Conservation (phyloP, 2,888 invertebrate genomes). For the Drosophila setosimentum region DNA sequence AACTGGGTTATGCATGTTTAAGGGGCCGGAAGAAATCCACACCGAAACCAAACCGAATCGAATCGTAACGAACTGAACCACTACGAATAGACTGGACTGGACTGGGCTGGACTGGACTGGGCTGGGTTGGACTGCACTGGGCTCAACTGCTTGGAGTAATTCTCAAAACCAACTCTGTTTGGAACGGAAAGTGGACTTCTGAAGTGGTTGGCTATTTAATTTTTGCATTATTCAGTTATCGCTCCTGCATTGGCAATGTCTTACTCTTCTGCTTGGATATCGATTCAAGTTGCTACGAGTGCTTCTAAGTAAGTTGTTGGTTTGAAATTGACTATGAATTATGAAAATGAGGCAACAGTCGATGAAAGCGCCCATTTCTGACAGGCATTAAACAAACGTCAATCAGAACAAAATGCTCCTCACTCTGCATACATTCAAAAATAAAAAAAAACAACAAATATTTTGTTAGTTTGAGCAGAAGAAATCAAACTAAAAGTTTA, state of each 20-base stretch:
- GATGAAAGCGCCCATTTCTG: neutral
- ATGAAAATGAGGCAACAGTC: constrained; percentile 5
- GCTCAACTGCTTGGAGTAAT: neutral
- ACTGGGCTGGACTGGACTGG: neutral
- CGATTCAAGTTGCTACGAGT: constrained; percentile 6
- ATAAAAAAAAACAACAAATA: too few species aligned
- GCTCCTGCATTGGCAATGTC: neutral
- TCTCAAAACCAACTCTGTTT: neutral
- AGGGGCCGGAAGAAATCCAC: neutral
- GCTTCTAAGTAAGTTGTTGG: neutral
- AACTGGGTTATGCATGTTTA: constrained; percentile 10
- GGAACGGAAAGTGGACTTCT: neutral
- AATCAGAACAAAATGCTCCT: neutral
- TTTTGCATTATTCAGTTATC: constrained; percentile 32
- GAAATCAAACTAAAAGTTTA: neutral
- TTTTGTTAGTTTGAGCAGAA: too few species aligned
- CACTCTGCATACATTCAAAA: neutral
- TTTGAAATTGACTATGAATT: constrained; percentile 11
- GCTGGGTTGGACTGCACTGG: neutral
- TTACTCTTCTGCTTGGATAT: neutral
- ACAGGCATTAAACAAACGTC: neutral
- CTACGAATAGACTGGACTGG: neutral
- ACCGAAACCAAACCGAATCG: neutral
- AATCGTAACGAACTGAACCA: neutral
- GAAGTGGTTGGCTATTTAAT: constrained; percentile 21